Evolutionary conservation across 2,797 vertebrate genomes (phyloP).

Genomic region (Poeciliopsis presidionis): DNA sequence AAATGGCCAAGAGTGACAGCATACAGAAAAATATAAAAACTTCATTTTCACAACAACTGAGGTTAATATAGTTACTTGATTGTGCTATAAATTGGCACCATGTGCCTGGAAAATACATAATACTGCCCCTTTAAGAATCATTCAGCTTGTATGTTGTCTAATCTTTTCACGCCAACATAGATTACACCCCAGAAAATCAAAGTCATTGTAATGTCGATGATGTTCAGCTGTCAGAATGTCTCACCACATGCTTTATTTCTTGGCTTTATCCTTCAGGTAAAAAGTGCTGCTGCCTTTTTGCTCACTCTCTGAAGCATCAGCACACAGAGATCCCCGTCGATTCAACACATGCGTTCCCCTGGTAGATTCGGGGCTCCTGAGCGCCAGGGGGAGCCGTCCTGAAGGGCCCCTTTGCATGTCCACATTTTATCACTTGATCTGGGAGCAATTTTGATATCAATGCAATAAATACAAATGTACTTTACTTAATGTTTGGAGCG

Average conservation of each 20-base stretch:
- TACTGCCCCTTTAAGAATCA: background rate
- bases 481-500: background rate
- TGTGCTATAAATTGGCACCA: too few relatives aligned
- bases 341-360: background rate
- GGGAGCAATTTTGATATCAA: background rate
- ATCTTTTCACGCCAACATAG: background rate
- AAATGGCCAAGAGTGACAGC: too few relatives aligned
- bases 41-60: too few relatives aligned
- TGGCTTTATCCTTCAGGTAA: background rate
- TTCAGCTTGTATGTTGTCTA: background rate
- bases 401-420: background rate
- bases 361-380: background rate
- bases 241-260: background rate
- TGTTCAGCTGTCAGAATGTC: background rate
- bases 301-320: background rate
- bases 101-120: too few relatives aligned
- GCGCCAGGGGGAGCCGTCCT: background rate
- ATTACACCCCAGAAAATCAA: background rate
- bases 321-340: too few relatives aligned
- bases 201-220: background rate
- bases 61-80: too few relatives aligned
- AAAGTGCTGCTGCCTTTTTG: background rate
- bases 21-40: too few relatives aligned
- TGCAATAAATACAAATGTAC: background rate
- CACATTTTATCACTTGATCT: background rate